Evolutionary conservation across 2,797 vertebrate species (phyloP).

Genomic region (Urosaurus nigricauda): DNA sequence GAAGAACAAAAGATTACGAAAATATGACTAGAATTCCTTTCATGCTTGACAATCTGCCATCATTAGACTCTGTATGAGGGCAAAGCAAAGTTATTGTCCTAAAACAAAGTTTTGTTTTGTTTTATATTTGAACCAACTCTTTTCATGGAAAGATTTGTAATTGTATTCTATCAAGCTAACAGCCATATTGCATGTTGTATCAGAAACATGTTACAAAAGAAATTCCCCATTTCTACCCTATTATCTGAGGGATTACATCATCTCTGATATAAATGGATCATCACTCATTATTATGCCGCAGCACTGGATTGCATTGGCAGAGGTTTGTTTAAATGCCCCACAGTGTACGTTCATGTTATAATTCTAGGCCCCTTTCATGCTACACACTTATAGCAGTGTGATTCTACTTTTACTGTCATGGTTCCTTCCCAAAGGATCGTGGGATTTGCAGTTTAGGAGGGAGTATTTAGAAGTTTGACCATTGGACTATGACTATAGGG

Average conservation of each 20-base stretch:
- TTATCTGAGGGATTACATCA: too few species aligned
- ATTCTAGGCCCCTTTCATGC: too few species aligned
- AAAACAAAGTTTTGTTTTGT: background rate
- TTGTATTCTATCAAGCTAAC: background rate
- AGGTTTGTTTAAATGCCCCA: background rate
- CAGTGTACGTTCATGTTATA: too few species aligned
- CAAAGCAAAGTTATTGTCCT: background rate
- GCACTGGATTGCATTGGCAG: background rate
- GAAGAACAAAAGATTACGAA: background rate
- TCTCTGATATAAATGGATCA: background rate
- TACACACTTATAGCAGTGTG: too few species aligned
- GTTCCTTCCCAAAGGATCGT: too few species aligned
- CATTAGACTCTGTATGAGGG: background rate
- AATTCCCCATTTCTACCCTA: background rate
- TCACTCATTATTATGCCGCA: background rate
- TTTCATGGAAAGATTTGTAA: background rate
- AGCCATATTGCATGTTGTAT: background rate
- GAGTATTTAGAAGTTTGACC: too few species aligned
- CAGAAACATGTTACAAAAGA: background rate
- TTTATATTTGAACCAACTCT: background rate
- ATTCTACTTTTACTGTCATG: too few species aligned
- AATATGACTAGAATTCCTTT: background rate
- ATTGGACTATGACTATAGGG: too few species aligned
- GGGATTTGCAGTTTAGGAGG: too few species aligned
- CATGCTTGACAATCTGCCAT: background rate